Evolutionary conservation across 1,140 invertebrate genomes (phyloP), one percentile per base, ranked within the genome.

Genomic region (Pseudachorutes palmiensis): DNA sequence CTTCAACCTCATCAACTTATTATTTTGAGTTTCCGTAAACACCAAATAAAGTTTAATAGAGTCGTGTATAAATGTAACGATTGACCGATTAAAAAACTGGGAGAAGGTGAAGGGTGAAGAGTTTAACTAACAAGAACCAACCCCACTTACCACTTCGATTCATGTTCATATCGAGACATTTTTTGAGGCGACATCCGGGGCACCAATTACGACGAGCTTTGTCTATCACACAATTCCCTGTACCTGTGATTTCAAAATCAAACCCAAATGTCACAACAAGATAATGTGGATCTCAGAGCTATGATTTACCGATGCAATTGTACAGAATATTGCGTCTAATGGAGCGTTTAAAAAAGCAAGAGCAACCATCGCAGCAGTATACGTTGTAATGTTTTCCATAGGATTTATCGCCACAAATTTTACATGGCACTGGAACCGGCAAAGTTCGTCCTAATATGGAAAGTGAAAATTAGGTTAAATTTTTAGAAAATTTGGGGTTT

Each of bases 311-410:
- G 26, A 73, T 71, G 30, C 72, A 73, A 26, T 65, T 73, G 55
- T 71, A 73, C 1, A 64, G 22, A 24, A 71, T 71, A 28, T 71
- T 73, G 29, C 69, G n/a, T 41, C 75, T 61, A 22, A 74, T 72
- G 26, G 69, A 75, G 64, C 79, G 69, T 62, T 73, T 93, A 77
- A 94, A 93, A 76, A 94, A 93, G 74, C 91, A 93, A 45, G 88
- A 90, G 77, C 91, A 93, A 3, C 91, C 91, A 74, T 94, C 91
- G 76, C 91, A 93, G 75, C 89, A 90, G 76, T 84, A 87, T 9
- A 90, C 86, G 0, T 91, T 91, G 74, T 94, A 93, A 77, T 94
- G 90, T 76, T 91, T 90, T 0, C 91, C 91, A 72, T 88, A 92
- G 19, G 88, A 90, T 75, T 87, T 85, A 79, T 93, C 91, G 1